phyloP scores from a whole-genome alignment of 2,113 vertebrate species.

The Nansenia antarctica region DNA sequence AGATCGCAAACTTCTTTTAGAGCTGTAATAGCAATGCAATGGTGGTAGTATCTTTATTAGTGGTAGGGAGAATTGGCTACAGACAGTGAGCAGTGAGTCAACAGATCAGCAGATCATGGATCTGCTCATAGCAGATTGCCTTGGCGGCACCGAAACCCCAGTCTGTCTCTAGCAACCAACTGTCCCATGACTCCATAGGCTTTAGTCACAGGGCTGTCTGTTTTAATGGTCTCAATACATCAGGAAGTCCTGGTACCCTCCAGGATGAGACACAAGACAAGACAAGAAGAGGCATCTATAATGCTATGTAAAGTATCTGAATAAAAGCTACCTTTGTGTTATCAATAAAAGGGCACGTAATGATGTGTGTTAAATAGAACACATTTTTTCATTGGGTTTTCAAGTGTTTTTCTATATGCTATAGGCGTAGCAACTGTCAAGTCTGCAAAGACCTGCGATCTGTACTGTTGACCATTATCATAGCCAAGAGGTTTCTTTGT shows the following conservation, averaged over 20 bases:
- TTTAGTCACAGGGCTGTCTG: slow-evolving; percentile 40
- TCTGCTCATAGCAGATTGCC: slow-evolving; percentile 39
- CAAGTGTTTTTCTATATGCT: slow-evolving; percentile 51
- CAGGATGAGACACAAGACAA: slow-evolving; percentile 25
- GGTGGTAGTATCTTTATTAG: background rate
- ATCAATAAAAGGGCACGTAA: background rate
- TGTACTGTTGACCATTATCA: slow-evolving; percentile 74
- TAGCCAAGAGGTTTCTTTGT: slow-evolving; percentile 64
- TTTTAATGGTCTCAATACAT: background rate
- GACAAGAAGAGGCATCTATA: slow-evolving; percentile 24
- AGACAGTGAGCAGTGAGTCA: slow-evolving; percentile 34
- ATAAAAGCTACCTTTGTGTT: background rate
- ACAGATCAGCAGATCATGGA: slow-evolving; percentile 32
- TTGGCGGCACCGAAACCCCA: slow-evolving; percentile 30
- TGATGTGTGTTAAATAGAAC: background rate
- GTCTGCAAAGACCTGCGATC: slow-evolving; percentile 70
- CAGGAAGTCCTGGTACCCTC: background rate
- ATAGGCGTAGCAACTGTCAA: slow-evolving; percentile 63
- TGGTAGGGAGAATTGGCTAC: slow-evolving; percentile 8
- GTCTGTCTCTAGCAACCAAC: slow-evolving; percentile 41
- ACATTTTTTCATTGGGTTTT: background rate
- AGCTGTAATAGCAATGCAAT: background rate
- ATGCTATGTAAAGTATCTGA: background rate
- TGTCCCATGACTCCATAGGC: slow-evolving; percentile 45
- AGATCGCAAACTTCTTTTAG: background rate